Percentiles rank a stretch among this genome's conserved stretches.
Evolutionary conservation across 2,113 vertebrate species (phyloP).

Genomic region (Scomber japonicus): DNA sequence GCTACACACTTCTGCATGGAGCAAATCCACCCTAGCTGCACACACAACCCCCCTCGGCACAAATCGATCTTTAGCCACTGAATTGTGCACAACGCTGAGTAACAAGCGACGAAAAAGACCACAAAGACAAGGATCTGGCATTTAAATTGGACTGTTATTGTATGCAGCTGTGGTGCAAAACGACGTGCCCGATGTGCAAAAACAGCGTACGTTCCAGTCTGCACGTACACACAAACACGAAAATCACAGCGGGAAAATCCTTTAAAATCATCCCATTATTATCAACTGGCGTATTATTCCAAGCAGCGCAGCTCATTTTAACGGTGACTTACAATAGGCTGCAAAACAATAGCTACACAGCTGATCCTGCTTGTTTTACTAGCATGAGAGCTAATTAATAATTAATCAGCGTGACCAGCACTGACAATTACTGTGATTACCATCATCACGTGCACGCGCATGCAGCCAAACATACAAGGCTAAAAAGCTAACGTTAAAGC

Average conservation of each 20-base stretch:
- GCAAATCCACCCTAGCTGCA: too few relatives aligned
- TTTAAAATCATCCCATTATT: background rate
- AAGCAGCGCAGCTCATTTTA: too few relatives aligned
- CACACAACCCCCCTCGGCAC: too few relatives aligned
- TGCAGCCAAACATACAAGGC: conserved; percentile 31
- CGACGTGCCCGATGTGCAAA: background rate
- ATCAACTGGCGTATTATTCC: too few relatives aligned
- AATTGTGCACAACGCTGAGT: too few relatives aligned
- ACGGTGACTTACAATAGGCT: too few relatives aligned
- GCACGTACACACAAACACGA: conserved; percentile 45
- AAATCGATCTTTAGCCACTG: too few relatives aligned
- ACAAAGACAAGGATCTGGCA: too few relatives aligned
- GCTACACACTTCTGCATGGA: too few relatives aligned
- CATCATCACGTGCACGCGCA: conserved; percentile 36
- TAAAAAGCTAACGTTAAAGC: conserved; percentile 7
- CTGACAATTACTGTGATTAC: conserved; percentile 1
- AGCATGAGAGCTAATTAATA: background rate
- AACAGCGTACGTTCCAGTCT: conserved; percentile 7
- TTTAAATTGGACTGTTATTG: background rate
- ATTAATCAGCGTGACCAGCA: background rate
- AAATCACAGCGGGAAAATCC: background rate
- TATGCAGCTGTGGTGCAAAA: background rate
- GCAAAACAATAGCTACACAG: background rate
- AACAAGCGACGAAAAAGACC: too few relatives aligned
- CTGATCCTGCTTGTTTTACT: background rate